Evolutionary conservation across 2,888 invertebrate species (phyloP).

Genomic region (Ophonus ardosiacus): DNA sequence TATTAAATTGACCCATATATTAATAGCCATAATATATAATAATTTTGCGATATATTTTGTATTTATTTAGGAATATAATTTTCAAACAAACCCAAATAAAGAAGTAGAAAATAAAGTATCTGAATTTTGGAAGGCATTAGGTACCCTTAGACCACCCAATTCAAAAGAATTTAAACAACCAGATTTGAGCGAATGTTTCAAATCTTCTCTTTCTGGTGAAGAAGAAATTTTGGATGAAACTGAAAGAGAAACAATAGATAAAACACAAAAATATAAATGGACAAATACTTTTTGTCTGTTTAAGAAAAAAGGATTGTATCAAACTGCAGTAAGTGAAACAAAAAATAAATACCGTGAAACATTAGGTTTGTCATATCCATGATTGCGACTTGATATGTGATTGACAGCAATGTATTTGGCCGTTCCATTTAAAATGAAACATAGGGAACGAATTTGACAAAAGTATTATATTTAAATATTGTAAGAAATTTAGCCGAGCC

Average conservation of each 20-base stretch:
- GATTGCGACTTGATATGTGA: no score
- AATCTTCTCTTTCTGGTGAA: background rate
- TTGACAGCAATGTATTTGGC: no score
- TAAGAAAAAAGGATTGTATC: background rate
- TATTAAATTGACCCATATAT: background rate
- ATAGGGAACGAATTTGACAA: no score
- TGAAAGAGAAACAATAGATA: background rate
- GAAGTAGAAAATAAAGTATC: conserved; percentile 9
- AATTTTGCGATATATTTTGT: background rate
- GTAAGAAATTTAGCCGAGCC: no score
- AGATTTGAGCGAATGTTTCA: background rate
- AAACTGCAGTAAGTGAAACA: background rate
- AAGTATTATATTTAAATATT: no score
- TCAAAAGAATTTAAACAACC: background rate
- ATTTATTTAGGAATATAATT: conserved; percentile 18
- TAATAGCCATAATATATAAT: background rate
- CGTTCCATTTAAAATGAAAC: no score
- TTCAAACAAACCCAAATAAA: conserved; percentile 15
- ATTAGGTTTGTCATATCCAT: no score
- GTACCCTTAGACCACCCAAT: background rate
- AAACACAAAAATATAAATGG: conserved; percentile 5
- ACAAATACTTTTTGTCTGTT: conserved; percentile 18
- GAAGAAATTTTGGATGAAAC: background rate
- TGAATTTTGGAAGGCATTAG: background rate
- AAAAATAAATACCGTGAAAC: no score